These are phyloP conservation scores for Brachypteracias leptosomus DNA, from an alignment of 2,113 vertebrate genomes.

Conservation along the genomic window DNA sequence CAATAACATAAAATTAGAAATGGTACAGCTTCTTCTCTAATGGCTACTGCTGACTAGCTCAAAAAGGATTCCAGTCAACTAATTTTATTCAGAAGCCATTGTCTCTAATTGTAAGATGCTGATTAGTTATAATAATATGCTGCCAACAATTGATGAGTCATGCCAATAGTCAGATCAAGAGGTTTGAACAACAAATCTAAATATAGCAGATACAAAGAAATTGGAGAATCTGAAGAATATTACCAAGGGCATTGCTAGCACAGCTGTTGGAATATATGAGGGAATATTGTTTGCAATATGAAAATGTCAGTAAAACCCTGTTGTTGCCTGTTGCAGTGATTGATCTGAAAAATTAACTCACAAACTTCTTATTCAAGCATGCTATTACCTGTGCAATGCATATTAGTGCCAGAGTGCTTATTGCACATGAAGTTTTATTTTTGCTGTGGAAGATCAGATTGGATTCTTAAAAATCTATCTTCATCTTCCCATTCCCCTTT, in stretches of 20 bases:
- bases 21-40: background rate
- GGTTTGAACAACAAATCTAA: constrained; percentile 3
- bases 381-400: background rate
- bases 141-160: constrained; percentile 1
- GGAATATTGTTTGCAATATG: background rate
- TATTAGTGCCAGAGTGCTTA: background rate
- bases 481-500: background rate
- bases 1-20: constrained; percentile 32
- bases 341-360: background rate
- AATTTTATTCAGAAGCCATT: background rate
- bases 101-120: constrained; percentile 15
- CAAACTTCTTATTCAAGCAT: background rate
- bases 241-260: background rate
- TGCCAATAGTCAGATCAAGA: constrained; percentile 6
- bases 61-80: background rate
- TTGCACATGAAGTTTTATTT: background rate
- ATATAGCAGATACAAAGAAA: background rate
- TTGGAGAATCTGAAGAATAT: background rate
- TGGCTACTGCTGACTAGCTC: background rate
- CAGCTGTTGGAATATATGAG: background rate
- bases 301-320: background rate
- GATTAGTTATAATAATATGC: constrained; percentile 28
- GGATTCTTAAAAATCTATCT: background rate
- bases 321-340: background rate
- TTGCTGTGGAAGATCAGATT: background rate